Evolutionary conservation across 2,113 vertebrate species (phyloP).

Genomic region (Serilophus lunatus): DNA sequence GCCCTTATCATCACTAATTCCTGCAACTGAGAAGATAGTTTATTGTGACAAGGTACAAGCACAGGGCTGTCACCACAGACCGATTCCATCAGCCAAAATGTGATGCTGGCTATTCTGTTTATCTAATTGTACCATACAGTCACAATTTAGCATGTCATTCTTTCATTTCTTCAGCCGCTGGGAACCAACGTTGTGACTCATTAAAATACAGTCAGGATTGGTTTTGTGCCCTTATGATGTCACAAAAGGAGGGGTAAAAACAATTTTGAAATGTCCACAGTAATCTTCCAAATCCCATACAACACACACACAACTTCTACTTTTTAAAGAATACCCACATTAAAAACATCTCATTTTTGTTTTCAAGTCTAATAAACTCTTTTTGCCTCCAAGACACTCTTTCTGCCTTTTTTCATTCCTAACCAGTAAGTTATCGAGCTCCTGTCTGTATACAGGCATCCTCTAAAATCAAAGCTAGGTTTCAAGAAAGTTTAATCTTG

Average conservation of each 20-base stretch:
- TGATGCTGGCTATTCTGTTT: neutral
- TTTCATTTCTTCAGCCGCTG: neutral
- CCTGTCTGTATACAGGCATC: neutral
- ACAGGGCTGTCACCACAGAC: neutral
- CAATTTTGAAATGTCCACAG: neutral
- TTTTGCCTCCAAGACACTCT: neutral
- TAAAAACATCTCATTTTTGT: neutral
- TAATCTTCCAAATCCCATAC: neutral
- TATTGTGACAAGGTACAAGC: neutral
- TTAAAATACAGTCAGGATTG: neutral
- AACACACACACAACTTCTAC: neutral
- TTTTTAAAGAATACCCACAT: neutral
- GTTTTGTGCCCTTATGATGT: neutral
- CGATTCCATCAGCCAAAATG: neutral
- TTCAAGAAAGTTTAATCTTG: constrained; percentile 4
- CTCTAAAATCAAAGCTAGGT: neutral
- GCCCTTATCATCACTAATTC: neutral
- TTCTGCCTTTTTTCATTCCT: neutral
- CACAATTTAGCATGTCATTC: neutral
- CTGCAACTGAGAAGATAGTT: neutral
- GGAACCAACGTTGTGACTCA: neutral
- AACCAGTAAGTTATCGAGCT: neutral
- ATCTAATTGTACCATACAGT: neutral
- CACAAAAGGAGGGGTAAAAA: neutral
- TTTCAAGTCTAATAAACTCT: neutral